Conservation (phyloP, 2,797 vertebrate genomes). For the Smutsia temminckii region DNA sequence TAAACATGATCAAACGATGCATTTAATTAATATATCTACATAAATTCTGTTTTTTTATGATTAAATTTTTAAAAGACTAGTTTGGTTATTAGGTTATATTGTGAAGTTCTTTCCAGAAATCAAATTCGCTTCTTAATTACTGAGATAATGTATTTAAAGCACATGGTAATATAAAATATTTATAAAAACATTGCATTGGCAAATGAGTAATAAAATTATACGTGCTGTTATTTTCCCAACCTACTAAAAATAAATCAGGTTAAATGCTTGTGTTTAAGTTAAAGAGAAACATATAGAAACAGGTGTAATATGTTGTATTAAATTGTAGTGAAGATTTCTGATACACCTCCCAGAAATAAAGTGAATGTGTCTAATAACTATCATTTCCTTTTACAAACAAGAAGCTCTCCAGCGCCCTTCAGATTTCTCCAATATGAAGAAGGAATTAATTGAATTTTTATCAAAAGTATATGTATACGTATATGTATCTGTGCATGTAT, state of each 20-base stretch:
- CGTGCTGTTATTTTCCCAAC: not conserved
- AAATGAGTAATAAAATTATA: not conserved
- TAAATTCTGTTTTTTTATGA: not conserved
- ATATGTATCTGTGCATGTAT: fast-evolving
- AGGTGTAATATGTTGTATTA: not conserved
- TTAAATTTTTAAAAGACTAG: not conserved
- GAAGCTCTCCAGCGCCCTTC: not conserved
- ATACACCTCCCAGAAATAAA: not conserved
- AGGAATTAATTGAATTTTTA: not conserved
- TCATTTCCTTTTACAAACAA: not conserved
- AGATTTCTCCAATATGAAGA: not conserved
- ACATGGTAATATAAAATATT: not conserved
- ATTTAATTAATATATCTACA: not conserved
- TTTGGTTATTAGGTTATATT: not conserved
- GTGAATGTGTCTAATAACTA: not conserved
- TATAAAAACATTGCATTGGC: not conserved
- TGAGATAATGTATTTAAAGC: not conserved
- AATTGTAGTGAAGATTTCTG: not conserved
- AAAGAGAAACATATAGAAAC: not conserved
- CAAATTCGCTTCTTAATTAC: not conserved
- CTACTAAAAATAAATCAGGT: not conserved
- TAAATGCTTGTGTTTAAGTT: not conserved
- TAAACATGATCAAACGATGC: not conserved
- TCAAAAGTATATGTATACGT: not conserved
- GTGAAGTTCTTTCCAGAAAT: not conserved